A percentile compares a stretch with the other conserved stretches of the same genome.
These are phyloP conservation scores for Sebastes vulpes DNA, from an alignment of 2,797 vertebrate species.

Conservation along the genomic window DNA sequence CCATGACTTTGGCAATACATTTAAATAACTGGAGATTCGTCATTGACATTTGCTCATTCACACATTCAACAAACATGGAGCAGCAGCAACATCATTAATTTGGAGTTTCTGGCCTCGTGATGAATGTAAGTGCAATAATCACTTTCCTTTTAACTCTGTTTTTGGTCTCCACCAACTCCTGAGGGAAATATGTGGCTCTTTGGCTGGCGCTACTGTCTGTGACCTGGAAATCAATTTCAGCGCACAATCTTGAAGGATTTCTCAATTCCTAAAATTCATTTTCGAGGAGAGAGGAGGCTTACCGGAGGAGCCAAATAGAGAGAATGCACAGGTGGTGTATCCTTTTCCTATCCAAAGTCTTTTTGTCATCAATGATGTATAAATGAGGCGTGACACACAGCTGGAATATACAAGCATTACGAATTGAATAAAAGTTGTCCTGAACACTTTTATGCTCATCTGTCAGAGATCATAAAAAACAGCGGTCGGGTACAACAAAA, in stretches of 20 bases:
- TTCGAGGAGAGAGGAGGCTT: too few species aligned
- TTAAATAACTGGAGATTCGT: not conserved
- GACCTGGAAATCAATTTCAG: too few species aligned
- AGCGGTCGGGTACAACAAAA: too few species aligned
- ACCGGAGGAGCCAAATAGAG: too few species aligned
- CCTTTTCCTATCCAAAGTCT: not conserved
- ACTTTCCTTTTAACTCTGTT: not conserved
- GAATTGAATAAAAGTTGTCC: not conserved
- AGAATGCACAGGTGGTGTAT: not conserved
- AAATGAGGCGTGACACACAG: not conserved
- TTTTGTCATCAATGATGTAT: not conserved
- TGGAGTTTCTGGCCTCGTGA: not conserved
- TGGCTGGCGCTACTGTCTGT: too few species aligned
- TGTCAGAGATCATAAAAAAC: too few species aligned
- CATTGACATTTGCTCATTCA: not conserved
- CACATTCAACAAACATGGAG: not conserved
- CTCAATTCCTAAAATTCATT: too few species aligned
- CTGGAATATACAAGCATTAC: not conserved
- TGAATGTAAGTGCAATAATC: not conserved
- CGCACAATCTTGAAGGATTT: too few species aligned
- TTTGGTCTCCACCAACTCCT: not conserved
- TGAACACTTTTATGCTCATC: too few species aligned
- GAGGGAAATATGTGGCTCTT: not conserved
- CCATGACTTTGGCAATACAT: not conserved
- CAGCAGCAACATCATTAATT: not conserved